Conservation (phyloP, 2,113 vertebrate genomes). For the Saguinus imperator region DNA sequence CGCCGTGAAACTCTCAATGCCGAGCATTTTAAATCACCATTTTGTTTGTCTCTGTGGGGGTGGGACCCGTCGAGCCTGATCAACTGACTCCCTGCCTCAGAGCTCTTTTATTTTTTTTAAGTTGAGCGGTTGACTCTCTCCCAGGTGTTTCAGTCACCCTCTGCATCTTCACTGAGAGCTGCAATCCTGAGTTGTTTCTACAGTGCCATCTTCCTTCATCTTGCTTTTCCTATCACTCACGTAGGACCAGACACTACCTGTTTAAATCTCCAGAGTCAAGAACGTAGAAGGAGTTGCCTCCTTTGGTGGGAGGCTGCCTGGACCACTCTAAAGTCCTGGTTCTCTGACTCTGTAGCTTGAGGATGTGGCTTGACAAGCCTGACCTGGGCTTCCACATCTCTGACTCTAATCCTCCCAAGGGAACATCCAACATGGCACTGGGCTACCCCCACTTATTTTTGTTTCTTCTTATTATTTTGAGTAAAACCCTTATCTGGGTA, state of each 20-base stretch:
- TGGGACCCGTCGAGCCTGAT: too few species aligned
- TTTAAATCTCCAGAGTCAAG: neutral
- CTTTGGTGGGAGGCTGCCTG: neutral
- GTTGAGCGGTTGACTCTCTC: too few species aligned
- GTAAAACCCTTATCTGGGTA: constrained; percentile 55
- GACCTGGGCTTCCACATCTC: neutral
- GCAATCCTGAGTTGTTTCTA: too few species aligned
- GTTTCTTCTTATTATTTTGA: constrained; percentile 49
- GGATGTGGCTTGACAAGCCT: neutral
- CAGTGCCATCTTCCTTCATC: too few species aligned
- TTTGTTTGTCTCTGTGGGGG: too few species aligned
- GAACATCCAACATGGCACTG: neutral
- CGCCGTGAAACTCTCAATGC: too few species aligned
- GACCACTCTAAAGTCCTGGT: neutral
- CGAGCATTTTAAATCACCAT: too few species aligned
- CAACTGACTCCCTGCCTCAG: too few species aligned
- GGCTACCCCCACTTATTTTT: neutral
- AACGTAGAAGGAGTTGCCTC: neutral
- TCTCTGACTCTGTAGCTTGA: too few species aligned
- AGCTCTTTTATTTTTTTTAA: too few species aligned
- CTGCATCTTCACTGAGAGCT: too few species aligned
- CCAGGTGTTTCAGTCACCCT: too few species aligned
- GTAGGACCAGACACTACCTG: neutral
- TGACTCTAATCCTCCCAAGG: neutral
- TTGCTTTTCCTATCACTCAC: neutral